Evolutionary conservation across 2,113 vertebrate genomes (phyloP), one percentile per base, ranked within the genome.

Genomic region (Tachysurus vachellii): DNA sequence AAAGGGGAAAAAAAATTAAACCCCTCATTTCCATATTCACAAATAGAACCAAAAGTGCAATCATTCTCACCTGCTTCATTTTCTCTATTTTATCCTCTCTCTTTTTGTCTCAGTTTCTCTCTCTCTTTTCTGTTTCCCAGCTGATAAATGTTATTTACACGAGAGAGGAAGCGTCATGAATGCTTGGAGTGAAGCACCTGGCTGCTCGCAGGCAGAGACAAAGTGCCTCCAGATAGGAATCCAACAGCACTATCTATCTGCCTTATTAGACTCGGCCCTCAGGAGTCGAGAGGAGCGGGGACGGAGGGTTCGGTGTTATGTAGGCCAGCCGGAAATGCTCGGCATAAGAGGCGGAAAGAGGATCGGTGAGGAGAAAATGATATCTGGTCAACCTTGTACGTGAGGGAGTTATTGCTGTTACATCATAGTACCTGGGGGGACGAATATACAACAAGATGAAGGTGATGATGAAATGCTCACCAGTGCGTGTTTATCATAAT

Each of bases 71-170:
- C 89, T 92, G 91, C 83, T 85, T 88, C 50, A 1, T 86, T 89
- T 86, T 68, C 66, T 54, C 62, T 54, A 28, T 12, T 50, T 54
- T 57, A 17, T 1, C 23, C 73, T 83, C 23, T 50, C 61, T 87
- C 28, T 59, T 44, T 75, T 86, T 81, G 88, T 87, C 86, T 91
- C 88, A 88, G 54, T 84, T 50, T 50, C 54, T 82, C 28, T 88
- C 86, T 53, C 50, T 84, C 68, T 81, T 71, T 81, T 47, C 47
- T 83, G 62, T 85, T 54, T 77, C 53, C 66, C 28, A 80, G 90
- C 91, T 95, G 95, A 96, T 95, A 93, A 94, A 94, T 94, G 93
- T 91, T 95, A 96, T 95, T 95, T 95, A 95, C 95, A 95, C 94
- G 94, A 91, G 91, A 91, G 92, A 92, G 93, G 93, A 95, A 94